Base-by-base conservation (phyloP, 2,113 vertebrate species). In the Clinocottus analis region DNA sequence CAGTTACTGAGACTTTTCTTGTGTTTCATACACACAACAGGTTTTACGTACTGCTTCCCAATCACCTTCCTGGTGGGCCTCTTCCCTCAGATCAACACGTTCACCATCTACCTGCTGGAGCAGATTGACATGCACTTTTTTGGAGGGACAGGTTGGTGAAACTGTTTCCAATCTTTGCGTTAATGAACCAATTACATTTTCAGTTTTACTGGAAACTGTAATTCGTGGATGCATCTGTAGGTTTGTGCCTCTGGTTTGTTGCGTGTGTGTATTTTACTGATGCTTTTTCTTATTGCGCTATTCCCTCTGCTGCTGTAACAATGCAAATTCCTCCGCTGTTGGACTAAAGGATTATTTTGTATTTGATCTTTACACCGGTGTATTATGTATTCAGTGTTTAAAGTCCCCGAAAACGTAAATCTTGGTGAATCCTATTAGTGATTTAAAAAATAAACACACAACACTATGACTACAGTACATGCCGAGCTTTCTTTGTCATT, bases 11-110 rank as follows among this genome's bases (percentile, higher is more conserved):
- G 1, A 73, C 45, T 14, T 33, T 21, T 49, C 2, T 43, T 64
- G 49, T 83, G 53, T 63, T 73, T 79, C 19, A 21, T 78, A 13
- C 43, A 21, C 67, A 2, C 9, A 47, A 62, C 91, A 99, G 98
- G 95, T 8, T 96, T 98, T 85, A 94, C 97, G 2, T 97, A 96
- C 90, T 98, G 97, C 92, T 99, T 99, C 91, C 98, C 98, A 7
- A 91, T 96, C 41, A 96, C 96, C 74, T 99, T 99, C 86, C 96
- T 99, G 61, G 93, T 99, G 23, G 98, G 98, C 37, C 96, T 99
- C 85, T 97, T 99, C 84, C 98, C 98, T 47, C 98, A 99, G 93
- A 97, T 99, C 92, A 97, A 99, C 94, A 99, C 98, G 41, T 99
- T 99, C 89, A 94, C 94, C 80, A 96, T 96, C 60, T 99, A 99